Percentiles rank a stretch among this genome's conserved stretches.
phyloP scores from a whole-genome alignment of 2,888 invertebrate genomes.

The Chironomus tentans region DNA sequence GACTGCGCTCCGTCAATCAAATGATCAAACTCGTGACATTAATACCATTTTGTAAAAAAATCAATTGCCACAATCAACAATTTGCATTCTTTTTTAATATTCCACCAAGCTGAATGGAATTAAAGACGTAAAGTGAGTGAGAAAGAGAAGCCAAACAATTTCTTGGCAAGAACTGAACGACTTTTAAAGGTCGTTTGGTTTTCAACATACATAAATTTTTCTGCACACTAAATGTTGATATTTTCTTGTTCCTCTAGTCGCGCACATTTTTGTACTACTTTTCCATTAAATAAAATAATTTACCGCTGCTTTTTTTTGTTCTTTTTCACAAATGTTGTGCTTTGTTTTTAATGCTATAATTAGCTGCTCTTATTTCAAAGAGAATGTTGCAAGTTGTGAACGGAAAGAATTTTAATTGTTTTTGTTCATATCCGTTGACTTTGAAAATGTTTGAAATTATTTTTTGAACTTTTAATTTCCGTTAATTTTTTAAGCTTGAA shows the following conservation, averaged over 20 bases:
- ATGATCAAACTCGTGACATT: background rate
- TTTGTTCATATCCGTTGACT: no score
- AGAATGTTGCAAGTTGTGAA: no score
- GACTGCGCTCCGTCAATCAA: no score
- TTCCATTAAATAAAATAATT: background rate
- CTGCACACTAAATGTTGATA: background rate
- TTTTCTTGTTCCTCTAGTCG: background rate
- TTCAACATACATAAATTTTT: background rate
- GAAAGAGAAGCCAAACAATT: conserved; percentile 20
- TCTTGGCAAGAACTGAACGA: background rate
- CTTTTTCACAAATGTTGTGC: background rate
- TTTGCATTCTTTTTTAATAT: background rate
- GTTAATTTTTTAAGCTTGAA: no score
- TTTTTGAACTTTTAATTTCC: no score
- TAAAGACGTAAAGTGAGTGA: no score
- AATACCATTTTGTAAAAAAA: background rate
- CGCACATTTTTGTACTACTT: background rate
- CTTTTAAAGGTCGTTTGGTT: conserved; percentile 24
- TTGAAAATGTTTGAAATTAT: no score
- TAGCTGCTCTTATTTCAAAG: no score
- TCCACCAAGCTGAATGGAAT: no score
- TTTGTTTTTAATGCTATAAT: no score
- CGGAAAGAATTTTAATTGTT: no score
- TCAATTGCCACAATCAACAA: background rate
- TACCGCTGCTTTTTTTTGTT: background rate